Percentiles rank a stretch among this genome's conserved stretches.
Conservation (phyloP, 30 jellyfish, hydroid and myxozoan genomes). For the Aurelia sp. region DNA sequence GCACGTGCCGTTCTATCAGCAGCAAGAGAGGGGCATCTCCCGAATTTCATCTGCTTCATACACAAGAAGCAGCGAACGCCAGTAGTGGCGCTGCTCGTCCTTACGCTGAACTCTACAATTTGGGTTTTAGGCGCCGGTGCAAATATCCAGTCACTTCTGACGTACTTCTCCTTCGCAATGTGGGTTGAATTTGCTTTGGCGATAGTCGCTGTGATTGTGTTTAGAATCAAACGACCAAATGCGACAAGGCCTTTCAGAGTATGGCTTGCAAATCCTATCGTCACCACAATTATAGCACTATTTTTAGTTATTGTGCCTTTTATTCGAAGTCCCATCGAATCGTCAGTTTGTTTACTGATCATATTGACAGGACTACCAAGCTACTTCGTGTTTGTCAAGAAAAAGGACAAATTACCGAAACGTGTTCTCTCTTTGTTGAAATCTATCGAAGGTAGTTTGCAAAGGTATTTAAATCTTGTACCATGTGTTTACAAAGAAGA, state of each 20-base stretch:
- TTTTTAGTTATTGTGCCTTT: slow-evolving; percentile 45
- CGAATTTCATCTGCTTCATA: slow-evolving; percentile 16
- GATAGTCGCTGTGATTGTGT: slow-evolving; percentile 29
- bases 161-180: slow-evolving; percentile 30
- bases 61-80: slow-evolving; percentile 20
- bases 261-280: slow-evolving; percentile 53
- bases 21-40: slow-evolving; percentile 40
- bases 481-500: no score
- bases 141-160: slow-evolving; percentile 3
- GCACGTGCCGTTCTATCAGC: slow-evolving; percentile 10
- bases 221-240: slow-evolving; percentile 49
- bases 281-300: slow-evolving; percentile 19
- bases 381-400: no score
- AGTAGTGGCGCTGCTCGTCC: background rate
- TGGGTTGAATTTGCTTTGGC: slow-evolving; percentile 41
- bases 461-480: no score
- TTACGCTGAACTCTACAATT: background rate
- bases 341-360: slow-evolving; percentile 6
- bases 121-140: slow-evolving; percentile 12
- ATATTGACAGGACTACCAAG: background rate
- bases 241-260: slow-evolving; percentile 70
- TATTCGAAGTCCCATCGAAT: slow-evolving; percentile 11
- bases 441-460: no score
- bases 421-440: no score
- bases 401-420: no score